phyloP scores from a whole-genome alignment of 2,113 vertebrate genomes.

The Ageneiosus marmoratus region DNA sequence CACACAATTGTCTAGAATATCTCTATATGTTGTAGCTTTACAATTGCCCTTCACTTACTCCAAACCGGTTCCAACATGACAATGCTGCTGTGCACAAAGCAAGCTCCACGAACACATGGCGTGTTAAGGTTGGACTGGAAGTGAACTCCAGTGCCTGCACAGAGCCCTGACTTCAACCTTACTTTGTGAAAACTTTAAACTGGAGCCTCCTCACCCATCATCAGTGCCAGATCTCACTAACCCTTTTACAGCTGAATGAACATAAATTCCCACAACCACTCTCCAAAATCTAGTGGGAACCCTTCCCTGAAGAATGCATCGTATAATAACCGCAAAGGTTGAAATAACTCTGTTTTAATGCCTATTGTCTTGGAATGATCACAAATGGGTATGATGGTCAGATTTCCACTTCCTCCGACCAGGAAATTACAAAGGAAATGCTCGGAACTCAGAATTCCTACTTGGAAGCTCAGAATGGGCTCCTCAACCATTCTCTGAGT shows the following conservation, averaged over 20 bases:
- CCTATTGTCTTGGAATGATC: not conserved
- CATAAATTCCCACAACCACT: not conserved
- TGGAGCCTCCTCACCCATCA: not conserved
- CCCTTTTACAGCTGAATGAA: not conserved
- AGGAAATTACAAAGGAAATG: not conserved
- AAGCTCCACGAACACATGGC: not conserved
- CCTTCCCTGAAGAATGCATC: not conserved
- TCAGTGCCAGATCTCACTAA: not conserved
- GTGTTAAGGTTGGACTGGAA: not conserved
- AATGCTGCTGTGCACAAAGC: not conserved
- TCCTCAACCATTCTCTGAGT: not conserved
- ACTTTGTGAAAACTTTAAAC: not conserved
- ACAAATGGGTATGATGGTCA: not conserved
- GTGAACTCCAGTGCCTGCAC: not conserved
- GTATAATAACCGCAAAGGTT: not conserved
- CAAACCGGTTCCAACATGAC: not conserved
- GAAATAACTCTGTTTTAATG: too few species aligned
- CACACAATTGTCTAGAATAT: not conserved
- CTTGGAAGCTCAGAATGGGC: not conserved
- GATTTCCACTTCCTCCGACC: not conserved
- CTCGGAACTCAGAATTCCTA: not conserved
- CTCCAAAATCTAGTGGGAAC: not conserved
- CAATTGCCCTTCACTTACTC: not conserved
- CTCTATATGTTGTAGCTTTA: not conserved
- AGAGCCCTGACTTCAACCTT: not conserved